phyloP scores from a whole-genome alignment of 2,113 vertebrate species.

The Oryzias curvinotus region DNA sequence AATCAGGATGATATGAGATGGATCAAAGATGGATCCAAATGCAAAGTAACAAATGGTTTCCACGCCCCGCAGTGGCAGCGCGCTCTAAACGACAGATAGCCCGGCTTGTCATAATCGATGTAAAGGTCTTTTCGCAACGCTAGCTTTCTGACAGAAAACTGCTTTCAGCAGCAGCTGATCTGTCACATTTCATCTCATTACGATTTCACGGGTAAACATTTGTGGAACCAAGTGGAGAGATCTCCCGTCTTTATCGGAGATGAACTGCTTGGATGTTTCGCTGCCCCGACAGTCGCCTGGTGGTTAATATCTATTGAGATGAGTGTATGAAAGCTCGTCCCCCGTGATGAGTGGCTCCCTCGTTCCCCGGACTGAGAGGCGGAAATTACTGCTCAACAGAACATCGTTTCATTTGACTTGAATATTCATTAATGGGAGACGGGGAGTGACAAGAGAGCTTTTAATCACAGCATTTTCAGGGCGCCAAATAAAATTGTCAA shows the following conservation, averaged over 20 bases:
- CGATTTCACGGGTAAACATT: conserved; percentile 73
- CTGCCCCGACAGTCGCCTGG: conserved; percentile 41
- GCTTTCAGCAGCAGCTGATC: conserved; percentile 60
- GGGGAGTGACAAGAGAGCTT: conserved; percentile 48
- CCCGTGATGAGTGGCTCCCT: conserved; percentile 43
- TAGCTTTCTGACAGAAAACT: conserved; percentile 66
- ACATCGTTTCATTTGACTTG: conserved; percentile 58
- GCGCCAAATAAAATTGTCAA: conserved; percentile 8
- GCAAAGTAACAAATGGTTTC: conserved; percentile 43
- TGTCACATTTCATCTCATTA: conserved; percentile 71
- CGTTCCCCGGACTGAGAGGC: conserved; percentile 23
- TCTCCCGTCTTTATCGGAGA: conserved; percentile 58
- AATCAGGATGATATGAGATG: conserved; percentile 16
- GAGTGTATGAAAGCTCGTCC: conserved; percentile 56
- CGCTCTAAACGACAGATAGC: conserved; percentile 42
- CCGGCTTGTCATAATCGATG: conserved; percentile 64
- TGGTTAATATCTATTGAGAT: conserved; percentile 64
- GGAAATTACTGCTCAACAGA: conserved; percentile 65
- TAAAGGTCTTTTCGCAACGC: conserved; percentile 58
- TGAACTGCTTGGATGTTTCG: conserved; percentile 52
- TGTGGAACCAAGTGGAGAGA: conserved; percentile 59
- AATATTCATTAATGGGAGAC: conserved; percentile 58
- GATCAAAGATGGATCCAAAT: conserved; percentile 33
- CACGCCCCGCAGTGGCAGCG: conserved; percentile 20
- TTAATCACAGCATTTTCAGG: conserved; percentile 50